A percentile compares a stretch with the other conserved stretches of the same genome.
Evolutionary conservation across 2,888 invertebrate species (phyloP).

Genomic region (Cancer borealis): DNA sequence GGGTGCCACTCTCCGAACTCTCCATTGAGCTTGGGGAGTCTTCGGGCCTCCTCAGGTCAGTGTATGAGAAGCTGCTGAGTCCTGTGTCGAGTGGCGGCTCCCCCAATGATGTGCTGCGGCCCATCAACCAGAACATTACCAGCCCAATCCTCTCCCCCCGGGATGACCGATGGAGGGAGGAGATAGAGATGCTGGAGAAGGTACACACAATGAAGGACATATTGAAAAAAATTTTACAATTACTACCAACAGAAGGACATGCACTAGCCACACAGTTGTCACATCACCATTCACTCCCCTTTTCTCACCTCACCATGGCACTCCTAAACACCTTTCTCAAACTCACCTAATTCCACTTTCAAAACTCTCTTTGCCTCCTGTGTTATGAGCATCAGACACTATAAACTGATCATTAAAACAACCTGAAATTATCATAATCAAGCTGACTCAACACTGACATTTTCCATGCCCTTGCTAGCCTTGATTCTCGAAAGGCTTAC

Average conservation of each 20-base stretch:
- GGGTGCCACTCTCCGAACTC: conserved; percentile 68
- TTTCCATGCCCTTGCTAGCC: not conserved
- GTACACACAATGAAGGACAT: conserved; percentile 41
- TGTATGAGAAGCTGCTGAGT: conserved; percentile 76
- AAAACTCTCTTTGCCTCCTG: too few relatives aligned
- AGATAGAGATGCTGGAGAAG: conserved; percentile 75
- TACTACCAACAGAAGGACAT: not conserved
- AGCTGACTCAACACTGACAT: not conserved
- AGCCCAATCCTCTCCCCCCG: conserved; percentile 77
- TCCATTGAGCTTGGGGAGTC: conserved; percentile 72
- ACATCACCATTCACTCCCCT: too few relatives aligned
- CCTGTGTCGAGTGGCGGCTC: conserved; percentile 74
- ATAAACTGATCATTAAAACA: too few relatives aligned
- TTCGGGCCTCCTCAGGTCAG: conserved; percentile 66
- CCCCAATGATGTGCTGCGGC: conserved; percentile 74
- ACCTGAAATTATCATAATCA: too few relatives aligned
- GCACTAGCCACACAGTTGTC: not conserved
- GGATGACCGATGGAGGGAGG: conserved; percentile 76
- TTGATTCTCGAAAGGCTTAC: too few relatives aligned
- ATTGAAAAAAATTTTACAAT: not conserved
- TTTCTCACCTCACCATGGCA: too few relatives aligned
- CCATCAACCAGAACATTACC: conserved; percentile 77
- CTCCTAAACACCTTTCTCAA: too few relatives aligned
- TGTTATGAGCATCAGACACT: too few relatives aligned
- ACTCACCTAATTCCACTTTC: too few relatives aligned